Percentiles rank a stretch among this genome's conserved stretches.
phyloP scores from a whole-genome alignment of 2,113 vertebrate species.

The Puma concolor region DNA sequence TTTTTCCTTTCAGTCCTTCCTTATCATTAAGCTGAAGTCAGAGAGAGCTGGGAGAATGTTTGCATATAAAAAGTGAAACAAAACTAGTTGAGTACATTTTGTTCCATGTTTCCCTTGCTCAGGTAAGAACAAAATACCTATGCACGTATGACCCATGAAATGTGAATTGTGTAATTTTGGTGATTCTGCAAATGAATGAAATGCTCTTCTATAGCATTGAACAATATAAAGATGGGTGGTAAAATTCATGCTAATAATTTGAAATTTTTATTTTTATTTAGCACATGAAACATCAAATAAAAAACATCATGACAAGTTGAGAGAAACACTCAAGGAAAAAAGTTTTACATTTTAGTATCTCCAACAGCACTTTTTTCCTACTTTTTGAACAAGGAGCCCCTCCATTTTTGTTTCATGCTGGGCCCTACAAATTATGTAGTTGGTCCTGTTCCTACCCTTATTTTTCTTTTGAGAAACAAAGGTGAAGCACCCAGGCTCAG shows the following conservation, averaged over 20 bases:
- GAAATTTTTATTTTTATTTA: constrained; percentile 59
- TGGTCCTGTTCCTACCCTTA: not conserved
- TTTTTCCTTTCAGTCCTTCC: not conserved
- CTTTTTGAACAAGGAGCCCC: not conserved
- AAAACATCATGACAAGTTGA: not conserved
- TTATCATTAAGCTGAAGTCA: not conserved
- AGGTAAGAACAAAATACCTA: not conserved
- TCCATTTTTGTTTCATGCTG: not conserved
- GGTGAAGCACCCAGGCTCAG: not conserved
- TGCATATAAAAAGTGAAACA: not conserved
- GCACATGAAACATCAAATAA: not conserved
- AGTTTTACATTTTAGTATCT: not conserved
- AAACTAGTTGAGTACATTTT: not conserved
- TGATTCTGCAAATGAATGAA: not conserved
- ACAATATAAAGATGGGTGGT: not conserved
- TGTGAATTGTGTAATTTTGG: not conserved
- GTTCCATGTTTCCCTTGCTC: not conserved
- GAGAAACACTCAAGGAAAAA: not conserved
- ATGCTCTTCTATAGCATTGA: not conserved
- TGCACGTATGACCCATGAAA: not conserved
- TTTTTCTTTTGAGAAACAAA: not conserved
- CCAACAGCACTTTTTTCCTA: not conserved
- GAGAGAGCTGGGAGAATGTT: not conserved
- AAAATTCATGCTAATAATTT: constrained; percentile 32
- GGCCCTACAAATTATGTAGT: not conserved